phyloP scores from a whole-genome alignment of 35 echinoderm and acorn worm genomes.

The Nesometra sesokonis region DNA sequence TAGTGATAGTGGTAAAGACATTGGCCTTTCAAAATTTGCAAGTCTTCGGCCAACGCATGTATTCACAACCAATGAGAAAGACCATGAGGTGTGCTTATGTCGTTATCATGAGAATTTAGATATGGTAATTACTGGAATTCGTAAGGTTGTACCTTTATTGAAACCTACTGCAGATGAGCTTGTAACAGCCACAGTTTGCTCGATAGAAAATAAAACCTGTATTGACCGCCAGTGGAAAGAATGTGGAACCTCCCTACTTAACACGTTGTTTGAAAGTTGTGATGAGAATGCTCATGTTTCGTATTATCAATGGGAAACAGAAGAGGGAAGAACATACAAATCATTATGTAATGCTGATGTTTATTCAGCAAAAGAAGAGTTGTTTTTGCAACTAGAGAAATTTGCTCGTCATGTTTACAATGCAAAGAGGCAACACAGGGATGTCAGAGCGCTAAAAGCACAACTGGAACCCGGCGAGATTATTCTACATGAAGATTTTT shows the following conservation, averaged over 20 bases:
- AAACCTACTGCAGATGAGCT: not conserved
- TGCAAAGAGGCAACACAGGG: not conserved
- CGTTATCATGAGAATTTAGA: conserved; percentile 3
- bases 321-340: not conserved
- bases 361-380: not conserved
- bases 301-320: conserved; percentile 3
- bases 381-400: not conserved
- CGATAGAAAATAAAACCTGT: not conserved
- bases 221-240: not conserved
- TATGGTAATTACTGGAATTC: not conserved
- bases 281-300: conserved; percentile 1
- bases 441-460: too few species aligned
- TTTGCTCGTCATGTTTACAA: not conserved
- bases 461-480: too few species aligned
- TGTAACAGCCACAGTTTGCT: not conserved
- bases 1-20: not conserved
- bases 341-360: not conserved
- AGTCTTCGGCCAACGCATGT: conserved; percentile 8
- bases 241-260: not conserved
- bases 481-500: too few species aligned
- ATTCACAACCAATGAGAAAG: not conserved
- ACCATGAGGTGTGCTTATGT: conserved; percentile 9
- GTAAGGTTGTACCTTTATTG: not conserved
- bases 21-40: not conserved
- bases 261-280: not conserved